Evolutionary conservation across 2,797 vertebrate genomes (phyloP).

Genomic region (Pangasius djambal): DNA sequence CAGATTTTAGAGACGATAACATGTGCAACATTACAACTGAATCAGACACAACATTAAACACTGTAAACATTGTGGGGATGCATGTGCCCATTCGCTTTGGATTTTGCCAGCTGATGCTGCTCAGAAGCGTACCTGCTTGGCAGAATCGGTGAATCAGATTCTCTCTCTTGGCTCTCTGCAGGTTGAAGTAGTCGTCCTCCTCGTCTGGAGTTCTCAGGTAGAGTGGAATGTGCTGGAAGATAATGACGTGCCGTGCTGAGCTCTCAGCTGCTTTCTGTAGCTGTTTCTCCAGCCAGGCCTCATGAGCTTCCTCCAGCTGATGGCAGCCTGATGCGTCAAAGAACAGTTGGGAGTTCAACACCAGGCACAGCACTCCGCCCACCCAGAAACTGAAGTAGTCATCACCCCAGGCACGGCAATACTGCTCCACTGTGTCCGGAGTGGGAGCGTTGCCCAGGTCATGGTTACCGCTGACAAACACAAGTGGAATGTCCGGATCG

Average conservation of each 20-base stretch:
- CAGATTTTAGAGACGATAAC: neutral
- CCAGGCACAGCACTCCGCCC: constrained; percentile 90
- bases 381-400: constrained; percentile 98
- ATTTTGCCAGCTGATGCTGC: neutral
- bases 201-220: constrained; percentile 84
- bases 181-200: constrained; percentile 92
- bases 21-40: neutral
- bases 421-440: constrained; percentile 78
- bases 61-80: neutral
- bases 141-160: constrained; percentile 83
- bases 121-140: constrained; percentile 77
- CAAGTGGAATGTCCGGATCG: constrained; percentile 83
- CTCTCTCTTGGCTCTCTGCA: constrained; percentile 77
- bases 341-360: constrained; percentile 94
- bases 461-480: constrained; percentile 96
- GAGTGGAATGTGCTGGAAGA: constrained; percentile 96
- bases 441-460: constrained; percentile 92
- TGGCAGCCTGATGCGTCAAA: constrained; percentile 84
- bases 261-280: constrained; percentile 73
- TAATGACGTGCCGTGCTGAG: constrained; percentile 79
- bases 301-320: constrained; percentile 83
- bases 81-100: neutral
- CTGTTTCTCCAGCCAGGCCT: constrained; percentile 88
- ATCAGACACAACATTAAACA: neutral
- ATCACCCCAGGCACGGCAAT: constrained; percentile 87